Base-by-base conservation (phyloP, 2,113 vertebrate species). In the Caracal caracal region DNA sequence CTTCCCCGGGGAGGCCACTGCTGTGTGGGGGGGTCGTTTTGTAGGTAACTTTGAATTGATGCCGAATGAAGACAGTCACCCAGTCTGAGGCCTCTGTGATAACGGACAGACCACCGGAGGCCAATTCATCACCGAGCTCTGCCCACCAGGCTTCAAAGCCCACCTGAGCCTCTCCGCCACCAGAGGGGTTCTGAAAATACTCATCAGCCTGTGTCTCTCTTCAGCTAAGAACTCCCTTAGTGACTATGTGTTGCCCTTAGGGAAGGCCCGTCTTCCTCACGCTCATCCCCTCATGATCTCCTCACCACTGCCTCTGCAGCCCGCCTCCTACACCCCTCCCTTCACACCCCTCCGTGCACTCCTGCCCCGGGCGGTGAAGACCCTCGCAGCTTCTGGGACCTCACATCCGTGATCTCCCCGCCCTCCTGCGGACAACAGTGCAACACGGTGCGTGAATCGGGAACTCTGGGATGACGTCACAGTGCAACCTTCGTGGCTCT, bases 131-230 rank as follows among this genome's bases (percentile, higher is more conserved):
- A 24, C 51, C 5, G 5, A 22, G 19, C 8, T 61, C 28, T 10
- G 17, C 0, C 10, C 0, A 0, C 30, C 28, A n/a, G 68, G 37
- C 20, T 24, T 61, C 17, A 33, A 35, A 56, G 33, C 2, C 4
- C 86, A 0, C 10, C 43, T 10, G 37, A 33, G 10, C 35, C 51
- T 37, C 28, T 43, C 17, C 5, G 22, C 6, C 22, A 3, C 35
- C 10, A 73, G 51, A 40, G 22, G 63, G 12, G 33, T 17, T 70
- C 22, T 13, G 49, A 59, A 73, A 73, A 88, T 15, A 56, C 26
- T 40, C 40, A 73, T 13, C 15, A 56, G 15, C 30, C 33, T 11
- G 1, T 51, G 43, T 70, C 83, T 11, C 43, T 68, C 47, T 49
- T 49, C 16, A 3, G 65, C 15, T 37, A 40, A 40, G 15, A 73